phyloP scores from a whole-genome alignment of 1,140 invertebrate genomes.

The Probaryconus sp. region DNA sequence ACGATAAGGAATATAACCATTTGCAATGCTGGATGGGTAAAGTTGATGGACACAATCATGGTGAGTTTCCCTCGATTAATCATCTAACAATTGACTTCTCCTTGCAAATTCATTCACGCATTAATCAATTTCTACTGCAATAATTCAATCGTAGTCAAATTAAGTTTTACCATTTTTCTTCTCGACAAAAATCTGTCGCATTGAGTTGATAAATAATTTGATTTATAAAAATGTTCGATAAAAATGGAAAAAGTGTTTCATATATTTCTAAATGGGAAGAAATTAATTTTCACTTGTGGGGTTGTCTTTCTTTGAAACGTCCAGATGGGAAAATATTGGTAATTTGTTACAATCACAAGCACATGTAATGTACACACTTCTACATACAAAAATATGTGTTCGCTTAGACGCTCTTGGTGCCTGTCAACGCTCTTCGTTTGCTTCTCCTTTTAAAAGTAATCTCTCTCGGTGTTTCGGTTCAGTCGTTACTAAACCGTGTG shows the following conservation, averaged over 20 bases:
- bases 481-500: slow-evolving; percentile 60
- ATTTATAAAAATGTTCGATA: too few species aligned
- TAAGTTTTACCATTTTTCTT: too few species aligned
- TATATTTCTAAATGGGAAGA: too few species aligned
- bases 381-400: slow-evolving; percentile 35
- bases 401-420: slow-evolving; percentile 15
- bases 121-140: too few species aligned
- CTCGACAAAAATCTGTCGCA: too few species aligned
- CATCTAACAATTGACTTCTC: too few species aligned
- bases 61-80: slow-evolving; percentile 45
- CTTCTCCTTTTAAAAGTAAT: slow-evolving; percentile 64
- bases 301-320: too few species aligned
- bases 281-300: too few species aligned
- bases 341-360: slow-evolving; percentile 15
- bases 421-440: slow-evolving; percentile 54
- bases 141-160: too few species aligned
- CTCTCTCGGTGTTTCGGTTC: slow-evolving; percentile 58
- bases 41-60: slow-evolving; percentile 18
- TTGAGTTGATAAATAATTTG: too few species aligned
- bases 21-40: slow-evolving; percentile 35
- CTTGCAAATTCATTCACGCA: too few species aligned
- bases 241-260: too few species aligned
- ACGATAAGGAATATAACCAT: slow-evolving; percentile 50
- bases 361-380: slow-evolving; percentile 3
- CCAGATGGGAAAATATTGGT: slow-evolving; percentile 25